Conservation (phyloP, 2,888 invertebrate genomes). For the Ischnura elegans region DNA sequence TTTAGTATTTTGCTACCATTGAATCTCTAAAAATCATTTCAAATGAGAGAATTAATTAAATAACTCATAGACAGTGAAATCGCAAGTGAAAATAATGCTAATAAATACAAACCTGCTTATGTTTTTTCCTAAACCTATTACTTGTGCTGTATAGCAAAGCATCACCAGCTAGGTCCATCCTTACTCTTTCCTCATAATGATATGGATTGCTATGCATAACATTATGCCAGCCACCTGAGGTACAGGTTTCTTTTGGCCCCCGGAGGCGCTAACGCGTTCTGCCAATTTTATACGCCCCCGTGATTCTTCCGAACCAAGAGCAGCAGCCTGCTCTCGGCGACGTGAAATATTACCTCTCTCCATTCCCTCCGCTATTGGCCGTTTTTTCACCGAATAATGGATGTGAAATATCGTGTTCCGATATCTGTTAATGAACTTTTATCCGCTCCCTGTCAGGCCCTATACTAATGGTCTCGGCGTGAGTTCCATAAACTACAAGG, state of each 20-base stretch:
- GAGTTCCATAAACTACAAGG: constrained; percentile 17
- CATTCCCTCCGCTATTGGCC: background rate
- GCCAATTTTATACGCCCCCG: background rate
- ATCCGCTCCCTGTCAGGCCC: background rate
- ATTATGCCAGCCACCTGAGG: background rate
- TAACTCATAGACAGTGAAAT: too few relatives aligned
- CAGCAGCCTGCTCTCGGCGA: background rate
- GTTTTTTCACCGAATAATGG: background rate
- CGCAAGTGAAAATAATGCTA: too few relatives aligned
- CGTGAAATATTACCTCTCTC: background rate
- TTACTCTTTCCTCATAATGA: too few relatives aligned
- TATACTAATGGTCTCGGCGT: constrained; percentile 6
- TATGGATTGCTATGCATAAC: background rate
- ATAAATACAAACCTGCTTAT: too few relatives aligned
- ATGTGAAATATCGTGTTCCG: constrained; percentile 17
- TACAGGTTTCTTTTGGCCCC: too few relatives aligned
- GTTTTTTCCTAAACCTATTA: too few relatives aligned
- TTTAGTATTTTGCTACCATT: too few relatives aligned
- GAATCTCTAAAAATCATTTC: too few relatives aligned
- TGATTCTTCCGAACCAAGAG: background rate
- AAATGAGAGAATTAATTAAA: too few relatives aligned
- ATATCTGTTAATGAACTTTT: constrained; percentile 17
- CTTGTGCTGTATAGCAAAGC: too few relatives aligned
- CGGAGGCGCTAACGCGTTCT: background rate
- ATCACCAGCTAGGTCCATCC: too few relatives aligned